phyloP scores from a whole-genome alignment of 1,140 invertebrate genomes.

The Drosophila nebulosa region DNA sequence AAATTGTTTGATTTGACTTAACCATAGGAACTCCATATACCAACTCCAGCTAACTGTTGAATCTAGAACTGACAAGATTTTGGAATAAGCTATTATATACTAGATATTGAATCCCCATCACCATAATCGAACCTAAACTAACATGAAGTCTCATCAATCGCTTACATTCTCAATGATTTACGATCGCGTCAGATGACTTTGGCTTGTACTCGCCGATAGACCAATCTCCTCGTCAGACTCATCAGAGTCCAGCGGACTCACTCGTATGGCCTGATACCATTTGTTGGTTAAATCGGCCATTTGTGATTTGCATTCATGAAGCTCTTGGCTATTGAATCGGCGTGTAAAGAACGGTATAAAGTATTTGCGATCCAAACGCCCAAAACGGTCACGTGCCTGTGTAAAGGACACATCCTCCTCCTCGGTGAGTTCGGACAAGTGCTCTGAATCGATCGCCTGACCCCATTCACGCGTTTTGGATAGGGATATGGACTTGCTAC shows the following conservation, averaged over 20 bases:
- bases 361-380: slow-evolving; percentile 94
- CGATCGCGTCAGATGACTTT: slow-evolving; percentile 62
- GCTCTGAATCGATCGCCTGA: slow-evolving; percentile 97
- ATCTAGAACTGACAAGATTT: background rate
- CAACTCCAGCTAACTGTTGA: slow-evolving; percentile 17
- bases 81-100: background rate
- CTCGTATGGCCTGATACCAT: slow-evolving; percentile 96
- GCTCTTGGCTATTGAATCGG: slow-evolving; percentile 95
- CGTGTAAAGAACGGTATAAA: slow-evolving; percentile 97
- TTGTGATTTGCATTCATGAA: slow-evolving; percentile 96
- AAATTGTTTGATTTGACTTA: background rate
- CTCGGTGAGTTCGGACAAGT: slow-evolving; percentile 96
- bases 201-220: slow-evolving; percentile 66
- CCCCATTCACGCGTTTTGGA: slow-evolving; percentile 99
- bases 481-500: slow-evolving; percentile 92
- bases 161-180: slow-evolving; percentile 25
- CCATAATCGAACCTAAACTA: slow-evolving; percentile 17
- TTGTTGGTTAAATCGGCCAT: slow-evolving; percentile 98
- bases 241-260: slow-evolving; percentile 87
- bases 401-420: slow-evolving; percentile 89
- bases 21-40: background rate
- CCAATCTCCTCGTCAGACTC: slow-evolving; percentile 81
- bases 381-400: slow-evolving; percentile 89
- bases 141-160: slow-evolving; percentile 7
- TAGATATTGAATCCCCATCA: background rate